phyloP scores from a whole-genome alignment of 2,888 invertebrate genomes.

The Drosophila mercatorum region DNA sequence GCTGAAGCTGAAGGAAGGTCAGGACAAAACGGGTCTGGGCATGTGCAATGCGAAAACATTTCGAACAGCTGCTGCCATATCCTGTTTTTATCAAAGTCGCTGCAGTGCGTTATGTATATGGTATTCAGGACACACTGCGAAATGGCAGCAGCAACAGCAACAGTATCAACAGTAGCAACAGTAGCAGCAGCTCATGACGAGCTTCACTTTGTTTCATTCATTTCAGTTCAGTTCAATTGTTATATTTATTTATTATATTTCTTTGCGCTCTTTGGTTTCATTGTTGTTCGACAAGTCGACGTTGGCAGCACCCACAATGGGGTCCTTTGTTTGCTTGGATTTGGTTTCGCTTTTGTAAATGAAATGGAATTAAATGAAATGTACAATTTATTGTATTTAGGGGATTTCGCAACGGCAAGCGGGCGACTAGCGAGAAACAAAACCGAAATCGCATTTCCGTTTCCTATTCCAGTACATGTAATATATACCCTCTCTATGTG shows the following conservation, averaged over 20 bases:
- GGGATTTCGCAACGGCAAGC: slow-evolving; percentile 61
- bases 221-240: slow-evolving; percentile 73
- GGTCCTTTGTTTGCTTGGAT: slow-evolving; percentile 55
- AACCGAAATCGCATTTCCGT: slow-evolving; percentile 73
- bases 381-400: slow-evolving; percentile 81
- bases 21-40: slow-evolving; percentile 31
- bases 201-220: slow-evolving; percentile 66
- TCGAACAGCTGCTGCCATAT: slow-evolving; percentile 35
- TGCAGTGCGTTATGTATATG: slow-evolving; percentile 31
- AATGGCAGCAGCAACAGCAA: slow-evolving; percentile 10
- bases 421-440: slow-evolving; percentile 31
- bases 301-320: slow-evolving; percentile 58
- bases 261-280: slow-evolving; percentile 32
- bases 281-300: slow-evolving; percentile 28
- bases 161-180: slow-evolving; percentile 12
- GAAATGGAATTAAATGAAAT: slow-evolving; percentile 80
- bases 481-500: slow-evolving; percentile 50
- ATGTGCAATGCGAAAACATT: slow-evolving; percentile 32
- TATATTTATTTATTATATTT: slow-evolving; percentile 67
- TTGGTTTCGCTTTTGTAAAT: slow-evolving; percentile 76
- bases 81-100: slow-evolving; percentile 3
- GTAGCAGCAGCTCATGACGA: slow-evolving; percentile 42
- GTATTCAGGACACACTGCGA: slow-evolving; percentile 8
- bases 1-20: slow-evolving; percentile 10
- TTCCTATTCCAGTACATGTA: slow-evolving; percentile 65